Conservation (phyloP, 2,888 invertebrate species). For the Apoderus coryli region DNA sequence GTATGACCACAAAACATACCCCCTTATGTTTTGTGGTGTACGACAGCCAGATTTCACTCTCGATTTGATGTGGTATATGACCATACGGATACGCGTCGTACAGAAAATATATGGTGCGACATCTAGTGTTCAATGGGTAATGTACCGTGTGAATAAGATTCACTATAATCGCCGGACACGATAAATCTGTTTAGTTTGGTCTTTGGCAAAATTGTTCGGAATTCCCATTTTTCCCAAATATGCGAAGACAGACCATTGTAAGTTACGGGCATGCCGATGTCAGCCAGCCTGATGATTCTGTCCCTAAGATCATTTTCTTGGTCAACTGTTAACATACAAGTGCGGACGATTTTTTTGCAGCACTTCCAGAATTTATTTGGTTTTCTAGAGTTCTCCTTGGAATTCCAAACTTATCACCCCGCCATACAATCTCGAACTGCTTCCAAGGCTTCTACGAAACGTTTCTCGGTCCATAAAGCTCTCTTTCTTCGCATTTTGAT, state of each 20-base stretch:
- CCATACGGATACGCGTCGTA: too few relatives aligned
- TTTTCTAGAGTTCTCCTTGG: background rate
- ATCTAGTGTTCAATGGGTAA: too few relatives aligned
- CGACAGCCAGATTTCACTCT: too few relatives aligned
- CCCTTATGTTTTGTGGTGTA: too few relatives aligned
- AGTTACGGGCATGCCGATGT: conserved; percentile 6
- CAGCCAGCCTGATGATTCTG: conserved; percentile 5
- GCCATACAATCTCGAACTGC: too few relatives aligned
- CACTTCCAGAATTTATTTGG: conserved; percentile 4
- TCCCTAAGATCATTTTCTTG: conserved; percentile 3
- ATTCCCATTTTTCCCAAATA: conserved; percentile 2
- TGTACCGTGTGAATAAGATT: too few relatives aligned
- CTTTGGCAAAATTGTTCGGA: conserved; percentile 5
- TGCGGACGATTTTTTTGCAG: conserved; percentile 4
- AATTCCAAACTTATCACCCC: background rate
- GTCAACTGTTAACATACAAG: background rate
- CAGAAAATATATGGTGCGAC: too few relatives aligned
- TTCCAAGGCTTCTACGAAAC: background rate
- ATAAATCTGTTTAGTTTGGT: too few relatives aligned
- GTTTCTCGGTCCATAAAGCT: conserved; percentile 5
- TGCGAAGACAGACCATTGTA: background rate
- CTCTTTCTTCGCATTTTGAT: conserved; percentile 2
- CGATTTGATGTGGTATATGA: too few relatives aligned
- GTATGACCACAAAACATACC: too few relatives aligned
- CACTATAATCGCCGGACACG: too few relatives aligned